Conservation (phyloP, 2,797 vertebrate genomes). For the Labeo calbasu region DNA sequence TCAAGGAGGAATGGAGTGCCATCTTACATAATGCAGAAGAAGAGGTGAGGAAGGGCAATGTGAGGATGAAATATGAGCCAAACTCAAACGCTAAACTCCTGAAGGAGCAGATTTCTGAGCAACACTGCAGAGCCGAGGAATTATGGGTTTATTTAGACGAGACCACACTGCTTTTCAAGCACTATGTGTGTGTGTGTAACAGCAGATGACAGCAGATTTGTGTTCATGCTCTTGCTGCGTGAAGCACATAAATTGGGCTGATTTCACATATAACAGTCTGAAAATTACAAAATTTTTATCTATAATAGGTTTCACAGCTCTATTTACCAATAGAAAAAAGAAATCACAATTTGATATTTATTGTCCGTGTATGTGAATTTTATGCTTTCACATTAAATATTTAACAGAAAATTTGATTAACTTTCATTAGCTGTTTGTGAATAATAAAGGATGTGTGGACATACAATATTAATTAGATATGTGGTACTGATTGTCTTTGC, state of each 20-base stretch:
- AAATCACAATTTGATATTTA: neutral
- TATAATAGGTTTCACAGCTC: neutral
- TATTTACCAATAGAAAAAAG: neutral
- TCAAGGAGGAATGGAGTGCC: conserved; percentile 67
- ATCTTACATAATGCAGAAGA: conserved; percentile 68
- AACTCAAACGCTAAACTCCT: conserved; percentile 50
- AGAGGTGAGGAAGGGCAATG: conserved; percentile 62
- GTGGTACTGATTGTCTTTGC: neutral
- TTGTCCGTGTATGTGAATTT: neutral
- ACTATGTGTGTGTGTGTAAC: neutral
- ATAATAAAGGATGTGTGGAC: conserved; percentile 15
- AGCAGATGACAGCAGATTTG: conserved; percentile 3
- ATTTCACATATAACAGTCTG: neutral
- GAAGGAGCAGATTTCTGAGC: conserved; percentile 54
- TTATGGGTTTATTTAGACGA: conserved; percentile 52
- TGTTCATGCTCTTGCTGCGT: neutral
- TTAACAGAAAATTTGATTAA: neutral
- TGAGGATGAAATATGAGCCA: conserved; percentile 65
- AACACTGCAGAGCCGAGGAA: conserved; percentile 58
- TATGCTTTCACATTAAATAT: neutral
- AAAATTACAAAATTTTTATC: neutral
- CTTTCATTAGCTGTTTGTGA: conserved; percentile 15
- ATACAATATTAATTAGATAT: conserved; percentile 3
- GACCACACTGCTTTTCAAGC: conserved; percentile 3
- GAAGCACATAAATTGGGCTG: neutral